phyloP scores from a whole-genome alignment of 64 coral and sea anemone genomes.

The Pocillopora damicornis region DNA sequence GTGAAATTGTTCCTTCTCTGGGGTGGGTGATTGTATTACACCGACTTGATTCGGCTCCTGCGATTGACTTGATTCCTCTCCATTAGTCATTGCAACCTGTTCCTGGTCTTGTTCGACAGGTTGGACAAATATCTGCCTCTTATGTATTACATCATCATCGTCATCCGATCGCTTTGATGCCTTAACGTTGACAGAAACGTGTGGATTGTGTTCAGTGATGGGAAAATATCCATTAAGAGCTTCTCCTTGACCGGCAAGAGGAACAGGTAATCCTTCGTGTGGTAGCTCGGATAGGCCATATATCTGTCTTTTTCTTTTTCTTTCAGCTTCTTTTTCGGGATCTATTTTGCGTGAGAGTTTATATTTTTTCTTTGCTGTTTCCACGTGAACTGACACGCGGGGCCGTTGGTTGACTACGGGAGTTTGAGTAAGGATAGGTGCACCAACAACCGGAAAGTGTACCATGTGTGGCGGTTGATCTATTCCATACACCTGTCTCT shows the following conservation, averaged over 20 bases:
- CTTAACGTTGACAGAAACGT: constrained; percentile 38
- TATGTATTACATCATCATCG: not conserved
- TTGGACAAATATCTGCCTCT: constrained; percentile 1
- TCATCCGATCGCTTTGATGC: constrained; percentile 23
- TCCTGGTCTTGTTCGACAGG: constrained; percentile 9
- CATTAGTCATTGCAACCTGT: not conserved
- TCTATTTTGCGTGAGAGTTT: not conserved
- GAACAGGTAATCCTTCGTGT: constrained; percentile 14
- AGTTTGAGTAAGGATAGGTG: not conserved
- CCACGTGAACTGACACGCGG: not conserved
- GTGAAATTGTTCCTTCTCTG: not conserved
- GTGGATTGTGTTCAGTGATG: not conserved
- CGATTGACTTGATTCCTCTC: not conserved
- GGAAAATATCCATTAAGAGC: constrained; percentile 8
- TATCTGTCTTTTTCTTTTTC: constrained; percentile 51
- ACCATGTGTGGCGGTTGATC: constrained; percentile 6
- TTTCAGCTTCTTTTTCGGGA: not conserved
- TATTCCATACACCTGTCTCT: constrained; percentile 63
- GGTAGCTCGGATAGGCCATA: constrained; percentile 60
- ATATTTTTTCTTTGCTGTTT: constrained; percentile 14
- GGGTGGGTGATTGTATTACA: not conserved
- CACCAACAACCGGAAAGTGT: not conserved
- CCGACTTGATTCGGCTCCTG: not conserved
- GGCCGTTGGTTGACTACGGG: not conserved
- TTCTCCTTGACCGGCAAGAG: not conserved